A percentile compares a stretch with the other conserved stretches of the same genome.
Conservation (phyloP, 2,797 vertebrate species). For the Buphagus erythrorhynchus region DNA sequence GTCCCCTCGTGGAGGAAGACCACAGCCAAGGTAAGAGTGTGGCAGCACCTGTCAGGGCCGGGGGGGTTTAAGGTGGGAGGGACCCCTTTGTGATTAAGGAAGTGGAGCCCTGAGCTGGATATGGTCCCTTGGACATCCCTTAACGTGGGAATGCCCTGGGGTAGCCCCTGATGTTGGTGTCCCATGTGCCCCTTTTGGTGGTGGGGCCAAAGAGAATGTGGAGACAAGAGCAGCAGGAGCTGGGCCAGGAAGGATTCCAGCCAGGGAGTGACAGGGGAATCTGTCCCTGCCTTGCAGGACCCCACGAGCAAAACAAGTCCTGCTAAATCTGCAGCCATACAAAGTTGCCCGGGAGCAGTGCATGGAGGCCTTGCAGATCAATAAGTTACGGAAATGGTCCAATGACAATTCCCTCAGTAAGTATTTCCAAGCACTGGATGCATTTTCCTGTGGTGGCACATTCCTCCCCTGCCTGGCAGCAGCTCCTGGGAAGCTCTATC, state of each 20-base stretch:
- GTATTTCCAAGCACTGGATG: background rate
- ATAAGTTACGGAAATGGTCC: background rate
- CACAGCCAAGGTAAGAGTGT: background rate
- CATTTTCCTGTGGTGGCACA: background rate
- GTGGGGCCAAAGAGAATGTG: background rate
- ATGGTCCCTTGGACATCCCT: no score
- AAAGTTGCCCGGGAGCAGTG: background rate
- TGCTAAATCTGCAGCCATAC: background rate
- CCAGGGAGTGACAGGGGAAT: background rate
- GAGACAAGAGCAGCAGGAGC: background rate
- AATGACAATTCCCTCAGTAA: rapidly evolving
- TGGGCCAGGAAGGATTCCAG: background rate
- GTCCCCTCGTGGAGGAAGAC: background rate
- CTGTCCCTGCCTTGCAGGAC: background rate
- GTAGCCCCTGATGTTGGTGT: background rate
- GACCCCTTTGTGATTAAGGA: background rate
- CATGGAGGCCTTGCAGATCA: background rate
- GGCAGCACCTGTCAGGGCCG: background rate
- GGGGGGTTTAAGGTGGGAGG: background rate
- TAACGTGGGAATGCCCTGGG: no score
- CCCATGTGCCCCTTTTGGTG: background rate
- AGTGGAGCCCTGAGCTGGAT: background rate
- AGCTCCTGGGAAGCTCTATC: background rate
- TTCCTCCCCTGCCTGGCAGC: background rate
- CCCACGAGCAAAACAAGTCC: background rate